Conservation (phyloP, 2,888 invertebrate genomes). For the Zaprionus bogoriensis region DNA sequence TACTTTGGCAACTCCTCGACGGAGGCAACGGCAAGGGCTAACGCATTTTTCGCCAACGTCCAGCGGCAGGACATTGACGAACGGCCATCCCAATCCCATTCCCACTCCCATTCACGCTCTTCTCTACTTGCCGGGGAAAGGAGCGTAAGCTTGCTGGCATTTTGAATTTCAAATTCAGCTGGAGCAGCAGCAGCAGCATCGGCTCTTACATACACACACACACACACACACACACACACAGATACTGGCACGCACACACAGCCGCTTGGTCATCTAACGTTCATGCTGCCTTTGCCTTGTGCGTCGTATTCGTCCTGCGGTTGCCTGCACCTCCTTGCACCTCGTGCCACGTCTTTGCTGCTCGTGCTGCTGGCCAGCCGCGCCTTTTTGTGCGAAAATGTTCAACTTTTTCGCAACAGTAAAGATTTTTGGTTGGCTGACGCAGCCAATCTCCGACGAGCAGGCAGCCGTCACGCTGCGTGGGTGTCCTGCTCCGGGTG, state of each 20-base stretch:
- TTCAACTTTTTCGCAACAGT: constrained; percentile 77
- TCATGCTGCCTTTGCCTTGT: constrained; percentile 47
- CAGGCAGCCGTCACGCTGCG: constrained; percentile 42
- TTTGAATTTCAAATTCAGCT: constrained; percentile 78
- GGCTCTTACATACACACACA: constrained; percentile 38
- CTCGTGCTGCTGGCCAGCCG: constrained; percentile 42
- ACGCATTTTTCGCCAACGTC: constrained; percentile 75
- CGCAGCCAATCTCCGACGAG: constrained; percentile 75
- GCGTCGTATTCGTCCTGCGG: constrained; percentile 43
- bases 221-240: constrained; percentile 13
- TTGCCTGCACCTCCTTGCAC: constrained; percentile 8
- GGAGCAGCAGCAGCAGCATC: constrained; percentile 43
- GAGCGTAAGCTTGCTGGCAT: constrained; percentile 60
- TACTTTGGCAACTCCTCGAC: constrained; percentile 63
- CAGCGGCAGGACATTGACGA: constrained; percentile 74
- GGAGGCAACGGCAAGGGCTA: constrained; percentile 34
- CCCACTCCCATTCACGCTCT: background rate
- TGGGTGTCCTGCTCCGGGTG: constrained; percentile 18
- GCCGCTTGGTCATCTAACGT: constrained; percentile 46
- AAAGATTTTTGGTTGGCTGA: constrained; percentile 80
- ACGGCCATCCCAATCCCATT: constrained; percentile 42
- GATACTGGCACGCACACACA: constrained; percentile 16
- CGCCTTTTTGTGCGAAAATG: constrained; percentile 75
- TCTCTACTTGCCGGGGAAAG: background rate
- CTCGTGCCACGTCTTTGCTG: constrained; percentile 23